These are phyloP conservation scores for Ptiloglossa arizonensis DNA, from an alignment of 1,140 invertebrate species.

Conservation along the genomic window DNA sequence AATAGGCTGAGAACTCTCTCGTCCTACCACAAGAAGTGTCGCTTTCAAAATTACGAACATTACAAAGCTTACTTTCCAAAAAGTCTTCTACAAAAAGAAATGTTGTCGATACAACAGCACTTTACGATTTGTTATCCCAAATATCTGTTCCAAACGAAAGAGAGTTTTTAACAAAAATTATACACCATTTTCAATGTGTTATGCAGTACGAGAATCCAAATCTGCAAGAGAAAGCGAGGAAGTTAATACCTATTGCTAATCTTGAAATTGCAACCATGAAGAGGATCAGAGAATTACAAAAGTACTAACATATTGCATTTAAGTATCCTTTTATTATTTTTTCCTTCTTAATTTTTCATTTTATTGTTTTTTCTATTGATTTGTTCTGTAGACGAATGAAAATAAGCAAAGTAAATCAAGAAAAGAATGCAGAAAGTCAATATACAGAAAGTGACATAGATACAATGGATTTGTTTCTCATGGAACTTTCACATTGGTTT, in stretches of 20 bases:
- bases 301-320: slow-evolving; percentile 63
- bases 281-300: slow-evolving; percentile 85
- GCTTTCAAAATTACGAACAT: slow-evolving; percentile 66
- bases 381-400: slow-evolving; percentile 60
- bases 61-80: slow-evolving; percentile 53
- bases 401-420: slow-evolving; percentile 16
- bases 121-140: neutral
- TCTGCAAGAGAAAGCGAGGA: slow-evolving; percentile 83
- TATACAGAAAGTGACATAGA: slow-evolving; percentile 81
- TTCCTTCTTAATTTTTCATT: neutral
- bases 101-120: neutral
- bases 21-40: slow-evolving; percentile 72
- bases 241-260: slow-evolving; percentile 84
- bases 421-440: neutral
- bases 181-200: slow-evolving; percentile 83
- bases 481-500: slow-evolving; percentile 94
- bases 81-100: neutral
- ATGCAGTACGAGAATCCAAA: slow-evolving; percentile 85
- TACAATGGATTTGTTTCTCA: slow-evolving; percentile 88
- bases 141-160: slow-evolving; percentile 67
- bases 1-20: slow-evolving; percentile 76
- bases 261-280: slow-evolving; percentile 85
- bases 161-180: slow-evolving; percentile 82
- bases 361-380: slow-evolving; percentile 6
- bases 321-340: neutral